Conservation (phyloP, 1,140 invertebrate genomes). For the Macrobrachium nipponense region DNA sequence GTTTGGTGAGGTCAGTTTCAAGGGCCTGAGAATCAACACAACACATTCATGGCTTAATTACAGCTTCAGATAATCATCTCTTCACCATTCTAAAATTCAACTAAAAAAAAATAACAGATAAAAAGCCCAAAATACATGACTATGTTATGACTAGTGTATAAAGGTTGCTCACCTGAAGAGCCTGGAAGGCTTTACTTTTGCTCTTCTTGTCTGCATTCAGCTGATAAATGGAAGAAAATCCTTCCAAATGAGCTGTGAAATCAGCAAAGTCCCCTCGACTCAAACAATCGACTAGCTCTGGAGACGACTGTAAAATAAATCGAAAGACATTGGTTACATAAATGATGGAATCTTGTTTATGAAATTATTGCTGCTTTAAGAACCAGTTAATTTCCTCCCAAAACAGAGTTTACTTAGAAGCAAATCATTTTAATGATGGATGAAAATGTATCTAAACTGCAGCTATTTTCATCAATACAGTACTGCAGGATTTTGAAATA, state of each 20-base stretch:
- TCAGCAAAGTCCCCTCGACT: slow-evolving; percentile 89
- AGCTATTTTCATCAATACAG: too few species aligned
- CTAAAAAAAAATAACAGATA: too few species aligned
- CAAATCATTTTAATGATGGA: too few species aligned
- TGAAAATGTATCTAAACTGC: too few species aligned
- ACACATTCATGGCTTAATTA: background rate
- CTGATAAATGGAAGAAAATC: slow-evolving; percentile 91
- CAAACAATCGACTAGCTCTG: slow-evolving; percentile 85
- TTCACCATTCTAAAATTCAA: too few species aligned
- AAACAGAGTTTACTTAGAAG: too few species aligned
- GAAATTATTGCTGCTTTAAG: too few species aligned
- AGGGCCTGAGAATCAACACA: slow-evolving; percentile 73
- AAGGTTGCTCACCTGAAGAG: slow-evolving; percentile 74
- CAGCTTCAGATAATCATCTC: too few species aligned
- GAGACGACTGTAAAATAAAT: slow-evolving; percentile 78
- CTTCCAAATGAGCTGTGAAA: slow-evolving; percentile 91
- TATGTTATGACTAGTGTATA: background rate
- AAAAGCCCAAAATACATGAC: too few species aligned
- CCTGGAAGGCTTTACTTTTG: slow-evolving; percentile 92
- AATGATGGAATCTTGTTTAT: too few species aligned
- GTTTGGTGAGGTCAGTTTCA: slow-evolving; percentile 88
- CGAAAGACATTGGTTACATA: background rate
- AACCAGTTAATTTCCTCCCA: background rate
- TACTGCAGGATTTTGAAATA: too few species aligned
- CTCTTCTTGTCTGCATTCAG: slow-evolving; percentile 94